Evolutionary conservation across 2,888 invertebrate species (phyloP).

Genomic region (Dasysyrphus albostriatus): DNA sequence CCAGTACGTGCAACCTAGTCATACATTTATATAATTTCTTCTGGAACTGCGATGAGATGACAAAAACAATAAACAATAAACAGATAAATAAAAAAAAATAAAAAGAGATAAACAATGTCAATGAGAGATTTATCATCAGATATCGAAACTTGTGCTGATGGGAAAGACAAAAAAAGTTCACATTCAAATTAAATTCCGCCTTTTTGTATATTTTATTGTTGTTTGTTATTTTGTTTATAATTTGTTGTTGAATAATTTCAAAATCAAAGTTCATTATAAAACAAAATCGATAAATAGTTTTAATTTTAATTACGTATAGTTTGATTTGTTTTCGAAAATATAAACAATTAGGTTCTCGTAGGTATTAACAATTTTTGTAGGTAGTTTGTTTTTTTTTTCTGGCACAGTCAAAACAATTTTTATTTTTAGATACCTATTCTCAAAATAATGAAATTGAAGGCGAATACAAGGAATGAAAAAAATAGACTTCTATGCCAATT

Average conservation of each 20-base stretch:
- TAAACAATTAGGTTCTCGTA: constrained; percentile 5
- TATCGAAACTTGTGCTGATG: too few relatives aligned
- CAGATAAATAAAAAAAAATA: too few relatives aligned
- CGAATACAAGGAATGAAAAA: not conserved
- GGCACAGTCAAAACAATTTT: constrained; percentile 1
- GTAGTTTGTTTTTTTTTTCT: not conserved
- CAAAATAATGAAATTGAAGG: constrained; percentile 17
- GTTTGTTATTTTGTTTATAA: too few relatives aligned
- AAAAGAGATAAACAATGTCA: too few relatives aligned
- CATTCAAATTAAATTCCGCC: too few relatives aligned
- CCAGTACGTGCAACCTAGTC: too few relatives aligned
- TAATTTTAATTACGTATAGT: not conserved
- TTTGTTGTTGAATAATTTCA: not conserved
- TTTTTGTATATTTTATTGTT: too few relatives aligned
- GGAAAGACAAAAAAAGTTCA: too few relatives aligned
- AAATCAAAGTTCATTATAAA: constrained; percentile 1
- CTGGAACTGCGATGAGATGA: too few relatives aligned
- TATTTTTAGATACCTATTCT: constrained; percentile 15
- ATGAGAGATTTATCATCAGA: too few relatives aligned
- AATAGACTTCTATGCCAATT: constrained; percentile 3
- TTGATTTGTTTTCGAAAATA: not conserved
- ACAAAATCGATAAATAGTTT: not conserved
- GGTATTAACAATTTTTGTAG: not conserved
- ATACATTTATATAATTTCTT: too few relatives aligned
- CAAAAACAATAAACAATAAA: too few relatives aligned